phyloP scores from a whole-genome alignment of 2,797 vertebrate species.

The Nyctalus aviator region DNA sequence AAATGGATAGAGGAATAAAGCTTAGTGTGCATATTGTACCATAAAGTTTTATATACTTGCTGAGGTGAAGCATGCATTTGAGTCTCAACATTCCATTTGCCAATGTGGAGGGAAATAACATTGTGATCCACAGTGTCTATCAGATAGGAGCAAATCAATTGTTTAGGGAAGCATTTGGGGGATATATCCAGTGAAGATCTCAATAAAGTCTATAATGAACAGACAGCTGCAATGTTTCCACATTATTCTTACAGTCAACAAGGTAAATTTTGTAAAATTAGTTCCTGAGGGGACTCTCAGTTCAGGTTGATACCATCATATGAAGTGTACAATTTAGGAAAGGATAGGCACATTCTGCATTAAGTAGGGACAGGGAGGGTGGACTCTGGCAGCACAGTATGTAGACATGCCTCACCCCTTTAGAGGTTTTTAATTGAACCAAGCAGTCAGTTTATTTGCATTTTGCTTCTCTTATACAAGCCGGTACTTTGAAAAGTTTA shows the following conservation, averaged over 20 bases:
- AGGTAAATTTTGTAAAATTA: slow-evolving; percentile 3
- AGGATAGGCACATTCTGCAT: neutral
- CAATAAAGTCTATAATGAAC: neutral
- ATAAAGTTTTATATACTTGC: neutral
- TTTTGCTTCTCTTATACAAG: neutral
- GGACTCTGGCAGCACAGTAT: neutral
- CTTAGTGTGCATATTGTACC: neutral
- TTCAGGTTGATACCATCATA: neutral
- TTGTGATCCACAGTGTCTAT: neutral
- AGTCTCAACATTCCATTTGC: neutral
- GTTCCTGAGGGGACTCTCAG: neutral
- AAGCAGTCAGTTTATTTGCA: neutral
- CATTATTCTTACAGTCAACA: neutral
- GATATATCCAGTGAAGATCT: neutral
- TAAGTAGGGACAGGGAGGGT: neutral
- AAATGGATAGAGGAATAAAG: neutral
- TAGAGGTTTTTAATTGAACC: neutral
- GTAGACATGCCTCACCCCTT: neutral
- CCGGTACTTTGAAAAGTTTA: slow-evolving; percentile 10
- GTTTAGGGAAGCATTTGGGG: neutral
- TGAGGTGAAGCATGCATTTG: neutral
- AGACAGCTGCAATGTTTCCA: neutral
- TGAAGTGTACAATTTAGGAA: neutral
- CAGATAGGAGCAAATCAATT: slow-evolving; percentile 5
- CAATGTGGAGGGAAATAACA: neutral